phyloP scores from a whole-genome alignment of 2,888 invertebrate species.

The Syritta pipiens region DNA sequence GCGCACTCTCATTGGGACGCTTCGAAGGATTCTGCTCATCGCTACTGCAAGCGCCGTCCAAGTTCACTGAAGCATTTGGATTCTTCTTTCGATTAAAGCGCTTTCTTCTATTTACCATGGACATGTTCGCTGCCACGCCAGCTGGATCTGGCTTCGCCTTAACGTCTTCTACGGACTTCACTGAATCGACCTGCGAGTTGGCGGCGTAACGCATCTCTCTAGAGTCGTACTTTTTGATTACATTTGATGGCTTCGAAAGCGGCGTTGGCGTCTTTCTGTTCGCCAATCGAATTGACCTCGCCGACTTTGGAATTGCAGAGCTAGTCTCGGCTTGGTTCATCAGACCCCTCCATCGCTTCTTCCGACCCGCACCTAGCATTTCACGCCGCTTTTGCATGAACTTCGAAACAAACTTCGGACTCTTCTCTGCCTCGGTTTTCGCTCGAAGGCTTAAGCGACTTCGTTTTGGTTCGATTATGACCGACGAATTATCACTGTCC shows the following conservation, averaged over 20 bases:
- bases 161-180: not conserved
- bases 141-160: constrained; percentile 2
- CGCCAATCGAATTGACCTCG: constrained; percentile 46
- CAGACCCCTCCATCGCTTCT: constrained; percentile 43
- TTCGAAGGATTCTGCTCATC: constrained; percentile 27
- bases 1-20: not conserved
- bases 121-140: not conserved
- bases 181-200: not conserved
- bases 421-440: constrained; percentile 40
- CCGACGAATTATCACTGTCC: constrained; percentile 40
- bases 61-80: not conserved
- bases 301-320: constrained; percentile 5
- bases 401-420: constrained; percentile 31
- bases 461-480: constrained; percentile 64
- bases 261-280: constrained; percentile 35
- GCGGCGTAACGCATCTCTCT: not conserved
- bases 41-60: constrained; percentile 26
- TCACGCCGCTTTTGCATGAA: constrained; percentile 46
- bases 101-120: constrained; percentile 16
- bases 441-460: constrained; percentile 57
- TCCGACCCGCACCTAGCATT: constrained; percentile 33
- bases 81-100: constrained; percentile 56
- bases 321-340: constrained; percentile 14
- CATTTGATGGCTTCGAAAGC: not conserved
- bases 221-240: not conserved